Conservation (phyloP, 1,140 invertebrate species). For the Drosophila fuyamai region DNA sequence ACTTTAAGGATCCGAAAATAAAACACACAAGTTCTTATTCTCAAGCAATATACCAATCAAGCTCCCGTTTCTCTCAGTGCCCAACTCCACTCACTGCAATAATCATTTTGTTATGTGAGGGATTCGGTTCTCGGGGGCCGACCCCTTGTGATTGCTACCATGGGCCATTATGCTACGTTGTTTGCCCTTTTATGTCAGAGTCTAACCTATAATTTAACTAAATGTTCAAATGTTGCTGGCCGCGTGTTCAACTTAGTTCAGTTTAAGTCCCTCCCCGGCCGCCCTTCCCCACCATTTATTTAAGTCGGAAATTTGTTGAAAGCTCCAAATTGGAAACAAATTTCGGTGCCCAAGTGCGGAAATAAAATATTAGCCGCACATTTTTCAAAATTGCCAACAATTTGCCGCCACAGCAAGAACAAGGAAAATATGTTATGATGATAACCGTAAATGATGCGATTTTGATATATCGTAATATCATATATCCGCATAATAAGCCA, state of each 20-base stretch:
- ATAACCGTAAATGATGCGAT: conserved; percentile 34
- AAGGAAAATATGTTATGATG: conserved; percentile 5
- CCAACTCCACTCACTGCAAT: conserved; percentile 58
- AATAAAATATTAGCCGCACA: conserved; percentile 78
- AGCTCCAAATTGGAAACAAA: conserved; percentile 76
- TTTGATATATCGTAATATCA: conserved; percentile 27
- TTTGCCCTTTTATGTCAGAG: conserved; percentile 82
- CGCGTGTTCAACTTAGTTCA: conserved; percentile 35
- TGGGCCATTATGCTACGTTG: conserved; percentile 78
- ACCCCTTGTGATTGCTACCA: conserved; percentile 72
- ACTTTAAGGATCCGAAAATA: too few relatives aligned
- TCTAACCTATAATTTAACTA: conserved; percentile 83
- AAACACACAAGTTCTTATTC: too few relatives aligned
- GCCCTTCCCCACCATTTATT: neutral
- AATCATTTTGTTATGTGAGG: conserved; percentile 73
- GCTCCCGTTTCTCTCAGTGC: conserved; percentile 3
- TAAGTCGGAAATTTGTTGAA: conserved; percentile 66
- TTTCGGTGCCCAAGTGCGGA: conserved; percentile 71
- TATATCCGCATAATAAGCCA: conserved; percentile 20
- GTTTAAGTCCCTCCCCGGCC: conserved; percentile 2
- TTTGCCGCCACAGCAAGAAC: conserved; percentile 31
- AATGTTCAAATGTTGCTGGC: conserved; percentile 78
- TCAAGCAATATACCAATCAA: neutral
- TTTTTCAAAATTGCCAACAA: conserved; percentile 63
- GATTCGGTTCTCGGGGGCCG: conserved; percentile 28